Evolutionary conservation across 2,113 vertebrate species (phyloP).

Genomic region (Harpagus bidentatus): DNA sequence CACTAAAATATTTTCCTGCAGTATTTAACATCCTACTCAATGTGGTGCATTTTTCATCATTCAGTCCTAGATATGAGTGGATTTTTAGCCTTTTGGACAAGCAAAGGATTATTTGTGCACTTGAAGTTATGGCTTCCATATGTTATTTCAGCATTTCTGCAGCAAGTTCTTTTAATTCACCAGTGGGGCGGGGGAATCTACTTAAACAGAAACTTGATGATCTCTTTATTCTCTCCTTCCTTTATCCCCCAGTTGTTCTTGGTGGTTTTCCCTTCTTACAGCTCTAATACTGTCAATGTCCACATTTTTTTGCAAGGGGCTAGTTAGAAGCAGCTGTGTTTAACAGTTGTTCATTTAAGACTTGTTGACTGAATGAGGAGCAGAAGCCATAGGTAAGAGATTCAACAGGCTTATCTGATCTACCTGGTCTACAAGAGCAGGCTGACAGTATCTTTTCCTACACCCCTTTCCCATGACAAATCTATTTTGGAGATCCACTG

Average conservation of each 20-base stretch:
- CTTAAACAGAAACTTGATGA: background rate
- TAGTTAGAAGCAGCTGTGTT: background rate
- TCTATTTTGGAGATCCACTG: background rate
- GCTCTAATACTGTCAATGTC: background rate
- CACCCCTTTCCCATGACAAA: background rate
- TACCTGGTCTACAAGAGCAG: background rate
- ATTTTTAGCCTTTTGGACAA: background rate
- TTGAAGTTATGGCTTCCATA: background rate
- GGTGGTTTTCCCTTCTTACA: background rate
- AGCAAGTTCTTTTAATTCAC: background rate
- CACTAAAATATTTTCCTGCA: background rate
- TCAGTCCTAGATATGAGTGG: background rate
- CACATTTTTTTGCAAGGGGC: background rate
- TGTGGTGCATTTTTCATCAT: background rate
- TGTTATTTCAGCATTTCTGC: background rate
- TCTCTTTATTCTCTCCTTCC: background rate
- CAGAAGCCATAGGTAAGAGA: background rate
- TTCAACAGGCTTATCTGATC: background rate
- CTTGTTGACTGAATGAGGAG: background rate
- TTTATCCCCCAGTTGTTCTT: background rate
- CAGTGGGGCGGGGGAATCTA: background rate
- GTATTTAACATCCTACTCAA: background rate
- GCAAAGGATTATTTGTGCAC: background rate
- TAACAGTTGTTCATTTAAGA: background rate
- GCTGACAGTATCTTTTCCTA: background rate